Conservation (phyloP, 2,113 vertebrate genomes). For the Entelurus aequoreus region DNA sequence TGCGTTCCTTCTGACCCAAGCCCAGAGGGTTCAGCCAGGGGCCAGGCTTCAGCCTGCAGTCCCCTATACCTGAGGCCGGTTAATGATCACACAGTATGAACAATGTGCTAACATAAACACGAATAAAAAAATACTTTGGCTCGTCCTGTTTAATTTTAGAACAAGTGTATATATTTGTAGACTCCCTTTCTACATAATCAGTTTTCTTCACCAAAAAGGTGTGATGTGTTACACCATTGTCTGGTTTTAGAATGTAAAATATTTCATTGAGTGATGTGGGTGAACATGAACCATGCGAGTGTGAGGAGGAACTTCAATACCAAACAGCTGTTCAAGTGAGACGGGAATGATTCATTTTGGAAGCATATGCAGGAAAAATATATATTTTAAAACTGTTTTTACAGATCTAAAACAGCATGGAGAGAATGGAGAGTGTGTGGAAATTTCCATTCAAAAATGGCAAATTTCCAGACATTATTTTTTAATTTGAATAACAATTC, state of each 20-base stretch:
- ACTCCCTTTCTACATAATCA: neutral
- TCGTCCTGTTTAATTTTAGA: neutral
- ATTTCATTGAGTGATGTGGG: neutral
- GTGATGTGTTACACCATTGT: neutral
- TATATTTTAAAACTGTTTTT: neutral
- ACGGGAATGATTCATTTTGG: constrained; percentile 14
- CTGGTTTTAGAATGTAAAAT: neutral
- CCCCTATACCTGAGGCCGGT: constrained; percentile 31
- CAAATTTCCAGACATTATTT: constrained; percentile 5
- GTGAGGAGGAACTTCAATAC: constrained; percentile 11
- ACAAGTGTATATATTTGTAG: neutral
- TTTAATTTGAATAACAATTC: no score
- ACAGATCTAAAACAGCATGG: constrained; percentile 11
- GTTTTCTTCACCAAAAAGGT: neutral
- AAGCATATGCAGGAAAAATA: constrained; percentile 3
- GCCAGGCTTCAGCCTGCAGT: constrained; percentile 22
- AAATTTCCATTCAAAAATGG: constrained; percentile 56
- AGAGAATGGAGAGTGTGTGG: constrained; percentile 17
- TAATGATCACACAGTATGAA: constrained; percentile 2
- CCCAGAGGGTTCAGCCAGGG: constrained; percentile 52
- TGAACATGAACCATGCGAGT: constrained; percentile 7
- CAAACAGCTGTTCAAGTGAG: constrained; percentile 39
- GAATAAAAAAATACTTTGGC: neutral
- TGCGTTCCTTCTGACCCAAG: constrained; percentile 31
- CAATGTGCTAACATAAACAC: neutral